Percentiles rank a stretch among this genome's conserved stretches.
phyloP scores from a whole-genome alignment of 1,140 invertebrate species.

The Drosophila rufa region DNA sequence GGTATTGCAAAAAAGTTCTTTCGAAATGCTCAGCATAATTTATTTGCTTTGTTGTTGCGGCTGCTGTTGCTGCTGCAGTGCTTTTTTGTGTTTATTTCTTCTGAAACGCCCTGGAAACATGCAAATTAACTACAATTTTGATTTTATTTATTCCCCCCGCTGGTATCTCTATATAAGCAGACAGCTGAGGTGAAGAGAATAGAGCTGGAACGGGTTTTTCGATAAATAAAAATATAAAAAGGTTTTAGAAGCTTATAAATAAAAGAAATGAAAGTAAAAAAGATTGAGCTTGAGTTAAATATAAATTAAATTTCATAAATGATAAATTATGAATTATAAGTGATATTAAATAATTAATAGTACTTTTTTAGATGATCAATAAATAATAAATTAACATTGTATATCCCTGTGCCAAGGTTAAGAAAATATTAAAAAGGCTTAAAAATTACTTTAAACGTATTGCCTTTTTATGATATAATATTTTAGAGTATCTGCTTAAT shows the following conservation, averaged over 20 bases:
- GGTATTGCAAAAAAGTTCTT: conserved; percentile 68
- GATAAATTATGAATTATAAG: background rate
- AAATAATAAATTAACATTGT: no score
- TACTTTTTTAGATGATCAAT: background rate
- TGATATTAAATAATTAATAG: no score
- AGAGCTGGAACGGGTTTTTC: background rate
- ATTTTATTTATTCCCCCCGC: conserved; percentile 40
- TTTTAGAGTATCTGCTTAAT: no score
- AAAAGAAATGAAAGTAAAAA: background rate
- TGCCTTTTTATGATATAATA: no score
- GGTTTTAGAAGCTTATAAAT: background rate
- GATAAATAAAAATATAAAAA: no score
- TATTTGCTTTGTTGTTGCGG: conserved; percentile 56
- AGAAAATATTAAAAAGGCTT: no score
- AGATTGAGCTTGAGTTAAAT: no score
- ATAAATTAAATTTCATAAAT: background rate
- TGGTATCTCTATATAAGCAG: background rate
- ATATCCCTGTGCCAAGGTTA: no score
- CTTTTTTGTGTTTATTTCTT: conserved; percentile 44
- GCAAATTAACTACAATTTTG: conserved; percentile 76
- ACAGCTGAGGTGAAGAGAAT: conserved; percentile 1
- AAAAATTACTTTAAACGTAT: no score
- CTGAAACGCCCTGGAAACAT: conserved; percentile 69
- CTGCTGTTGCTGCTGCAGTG: conserved; percentile 9
- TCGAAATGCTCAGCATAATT: conserved; percentile 73